Base-by-base conservation (phyloP, 2,888 invertebrate genomes). In the Sesamia inferens region DNA sequence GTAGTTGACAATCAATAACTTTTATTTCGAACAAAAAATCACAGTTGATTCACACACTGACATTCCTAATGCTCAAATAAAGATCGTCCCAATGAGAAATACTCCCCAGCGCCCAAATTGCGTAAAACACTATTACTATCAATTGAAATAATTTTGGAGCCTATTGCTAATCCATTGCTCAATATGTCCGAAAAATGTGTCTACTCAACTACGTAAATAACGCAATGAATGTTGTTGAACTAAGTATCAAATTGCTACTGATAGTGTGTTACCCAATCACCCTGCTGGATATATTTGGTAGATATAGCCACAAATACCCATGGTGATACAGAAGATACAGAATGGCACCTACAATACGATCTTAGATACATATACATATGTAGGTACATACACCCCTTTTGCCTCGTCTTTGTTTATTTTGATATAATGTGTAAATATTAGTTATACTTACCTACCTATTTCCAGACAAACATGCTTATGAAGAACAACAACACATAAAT, bases 401-500 rank as follows among this genome's bases (percentile, higher is more conserved):
- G 19, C 10, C n/a, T 51, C 10, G n/a, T 51, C 51, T n/a, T n/a
- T 51, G n/a, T 51, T n/a, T 51, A 51, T 19, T 48, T 31, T 48
- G 24, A 6, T 11, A 31, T 47, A 16, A 55, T 47, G 47, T 11
- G 14, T 48, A 42, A 24, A 74, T 48, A 16, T n/a, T 51, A 39
- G 16, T 16, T 65, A n/a, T 6, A 7, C 7, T 6, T 69, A 24
- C 19, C 4, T 69, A 24, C 19, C 4, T 78, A 14, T 31, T 62
- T 78, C 0, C 78, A 78, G 78, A 68, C 4, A 58, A 64, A 55
- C 19, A 51, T 19, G 16, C 22, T 54, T 54, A 59, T 58, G 19
- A 63, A 51, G 2, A 65, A 16, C 31, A 19, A 62, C 58, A 55
- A 44, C 13, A 42, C n/a, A 1, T 10, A 48, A 47, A 68, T 51